A percentile compares a stretch with the other conserved stretches of the same genome.
Evolutionary conservation across 2,888 invertebrate species (phyloP).

Genomic region (Hirtodrosophila histrioides): DNA sequence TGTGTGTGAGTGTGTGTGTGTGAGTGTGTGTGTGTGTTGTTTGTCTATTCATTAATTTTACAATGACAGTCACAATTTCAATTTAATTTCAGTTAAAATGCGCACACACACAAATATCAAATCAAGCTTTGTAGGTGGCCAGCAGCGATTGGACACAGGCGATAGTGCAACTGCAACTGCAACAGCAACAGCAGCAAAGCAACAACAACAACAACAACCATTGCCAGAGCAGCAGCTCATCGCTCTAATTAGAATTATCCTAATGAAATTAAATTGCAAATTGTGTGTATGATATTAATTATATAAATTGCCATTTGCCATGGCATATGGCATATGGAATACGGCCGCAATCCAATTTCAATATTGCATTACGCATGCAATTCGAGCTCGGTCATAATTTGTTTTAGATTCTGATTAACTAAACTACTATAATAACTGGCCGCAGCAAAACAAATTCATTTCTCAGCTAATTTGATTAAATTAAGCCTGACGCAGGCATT

Average conservation of each 20-base stretch:
- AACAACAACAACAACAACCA: conserved; percentile 31
- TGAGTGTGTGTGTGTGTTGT: conserved; percentile 16
- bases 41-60: conserved; percentile 70
- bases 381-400: conserved; percentile 64
- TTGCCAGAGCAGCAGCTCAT: conserved; percentile 57
- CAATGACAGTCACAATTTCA: conserved; percentile 74
- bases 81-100: conserved; percentile 72
- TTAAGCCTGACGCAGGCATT: conserved; percentile 52
- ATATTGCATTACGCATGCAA: conserved; percentile 56
- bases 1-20: conserved; percentile 9
- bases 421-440: conserved; percentile 19
- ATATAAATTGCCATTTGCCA: conserved; percentile 63
- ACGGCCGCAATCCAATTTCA: conserved; percentile 19
- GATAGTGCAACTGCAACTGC: conserved; percentile 56
- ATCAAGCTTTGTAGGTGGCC: conserved; percentile 30
- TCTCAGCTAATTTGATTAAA: conserved; percentile 78
- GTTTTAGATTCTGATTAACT: conserved; percentile 69
- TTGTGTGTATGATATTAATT: conserved; percentile 65
- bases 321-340: conserved; percentile 42
- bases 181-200: conserved; percentile 32
- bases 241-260: conserved; percentile 82
- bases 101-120: conserved; percentile 29
- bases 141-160: conserved; percentile 64
- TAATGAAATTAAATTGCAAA: conserved; percentile 81
- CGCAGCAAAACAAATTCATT: conserved; percentile 49